phyloP scores from a whole-genome alignment of 2,113 vertebrate species.

The Tachycineta bicolor region DNA sequence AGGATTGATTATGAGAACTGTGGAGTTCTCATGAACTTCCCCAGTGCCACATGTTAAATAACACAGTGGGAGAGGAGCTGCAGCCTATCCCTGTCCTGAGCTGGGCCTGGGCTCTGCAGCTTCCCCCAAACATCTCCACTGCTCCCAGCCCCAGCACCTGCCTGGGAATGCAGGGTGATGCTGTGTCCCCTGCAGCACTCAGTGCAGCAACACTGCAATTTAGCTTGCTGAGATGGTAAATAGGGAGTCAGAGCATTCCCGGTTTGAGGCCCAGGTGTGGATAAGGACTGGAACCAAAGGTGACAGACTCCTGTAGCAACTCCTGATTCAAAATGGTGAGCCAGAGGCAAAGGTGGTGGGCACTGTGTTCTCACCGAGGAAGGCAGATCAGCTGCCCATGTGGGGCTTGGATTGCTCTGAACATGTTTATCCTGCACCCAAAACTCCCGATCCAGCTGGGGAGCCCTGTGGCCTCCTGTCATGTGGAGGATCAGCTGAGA shows the following conservation, averaged over 20 bases:
- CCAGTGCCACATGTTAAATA: not conserved
- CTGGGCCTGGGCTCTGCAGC: not conserved
- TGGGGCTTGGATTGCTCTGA: not conserved
- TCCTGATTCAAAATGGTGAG: not conserved
- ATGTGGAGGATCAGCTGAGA: not conserved
- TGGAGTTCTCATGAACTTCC: not conserved
- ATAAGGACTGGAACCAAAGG: not conserved
- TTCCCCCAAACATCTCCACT: not conserved
- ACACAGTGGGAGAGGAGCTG: fast-evolving
- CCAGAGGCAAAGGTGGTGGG: not conserved
- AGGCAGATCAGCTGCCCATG: not conserved
- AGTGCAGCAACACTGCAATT: not conserved
- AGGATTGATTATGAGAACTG: not conserved
- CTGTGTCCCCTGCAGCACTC: not conserved
- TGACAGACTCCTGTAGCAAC: not conserved
- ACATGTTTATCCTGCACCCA: not conserved
- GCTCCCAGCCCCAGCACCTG: not conserved
- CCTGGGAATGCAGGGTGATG: not conserved
- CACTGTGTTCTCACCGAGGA: not conserved
- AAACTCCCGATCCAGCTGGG: not conserved
- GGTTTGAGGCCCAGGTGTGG: not conserved
- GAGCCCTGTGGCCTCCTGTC: not conserved
- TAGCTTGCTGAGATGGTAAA: not conserved
- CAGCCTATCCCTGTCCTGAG: not conserved
- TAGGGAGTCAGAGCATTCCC: not conserved